phyloP scores from a whole-genome alignment of 37 sponge, comb jelly and placozoan species.

The Diacarnus erythraeanus region DNA sequence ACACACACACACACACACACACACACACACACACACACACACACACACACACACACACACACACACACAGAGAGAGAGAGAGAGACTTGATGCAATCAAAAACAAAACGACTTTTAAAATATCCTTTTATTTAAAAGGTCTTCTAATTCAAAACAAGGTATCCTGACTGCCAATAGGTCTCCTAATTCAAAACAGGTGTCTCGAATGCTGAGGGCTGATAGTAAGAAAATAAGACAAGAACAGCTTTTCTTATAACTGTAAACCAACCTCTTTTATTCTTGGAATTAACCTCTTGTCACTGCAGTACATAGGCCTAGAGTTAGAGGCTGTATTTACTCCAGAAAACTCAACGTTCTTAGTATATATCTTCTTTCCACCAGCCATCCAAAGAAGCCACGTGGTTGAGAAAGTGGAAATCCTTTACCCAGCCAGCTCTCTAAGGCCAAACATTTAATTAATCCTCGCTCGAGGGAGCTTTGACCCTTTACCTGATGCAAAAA shows the following conservation, averaged over 20 bases:
- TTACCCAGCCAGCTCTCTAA: neutral
- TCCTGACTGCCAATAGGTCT: too few relatives aligned
- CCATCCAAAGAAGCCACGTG: neutral
- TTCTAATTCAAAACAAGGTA: too few relatives aligned
- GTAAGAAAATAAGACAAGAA: too few relatives aligned
- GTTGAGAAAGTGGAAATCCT: neutral
- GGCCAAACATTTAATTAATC: neutral
- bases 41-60: too few relatives aligned
- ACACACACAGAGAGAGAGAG: too few relatives aligned
- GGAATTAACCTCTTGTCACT: constrained; percentile 53
- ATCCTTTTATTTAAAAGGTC: too few relatives aligned
- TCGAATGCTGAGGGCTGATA: neutral
- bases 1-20: too few relatives aligned
- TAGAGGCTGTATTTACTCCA: neutral
- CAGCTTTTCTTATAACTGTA: neutral
- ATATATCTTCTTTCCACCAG: neutral
- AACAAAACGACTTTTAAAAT: neutral
- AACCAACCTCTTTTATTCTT: constrained; percentile 64
- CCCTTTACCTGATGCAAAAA: neutral
- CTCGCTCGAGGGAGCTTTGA: too few relatives aligned
- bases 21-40: too few relatives aligned
- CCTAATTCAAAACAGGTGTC: neutral
- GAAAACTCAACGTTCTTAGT: neutral
- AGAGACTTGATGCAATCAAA: neutral
- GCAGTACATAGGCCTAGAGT: neutral